A percentile compares a stretch with the other conserved stretches of the same genome.
These are phyloP conservation scores for Charina bottae DNA, from an alignment of 2,113 vertebrate species.

Conservation along the genomic window DNA sequence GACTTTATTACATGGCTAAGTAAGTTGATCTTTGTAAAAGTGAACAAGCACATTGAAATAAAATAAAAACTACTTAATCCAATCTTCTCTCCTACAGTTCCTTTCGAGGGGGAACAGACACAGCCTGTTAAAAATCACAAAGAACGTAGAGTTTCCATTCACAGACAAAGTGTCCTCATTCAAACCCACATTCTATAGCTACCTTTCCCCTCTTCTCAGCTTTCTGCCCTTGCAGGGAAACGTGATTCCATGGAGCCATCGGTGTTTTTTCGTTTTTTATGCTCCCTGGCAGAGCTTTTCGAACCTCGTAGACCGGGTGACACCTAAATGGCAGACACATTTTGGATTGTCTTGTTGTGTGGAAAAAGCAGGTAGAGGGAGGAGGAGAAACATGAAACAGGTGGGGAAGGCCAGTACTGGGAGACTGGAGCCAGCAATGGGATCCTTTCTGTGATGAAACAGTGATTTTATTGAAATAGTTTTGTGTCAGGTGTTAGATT, in stretches of 20 bases:
- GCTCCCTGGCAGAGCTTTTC: constrained; percentile 84
- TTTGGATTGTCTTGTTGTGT: constrained; percentile 88
- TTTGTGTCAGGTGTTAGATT: constrained; percentile 80
- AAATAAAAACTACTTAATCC: constrained; percentile 93
- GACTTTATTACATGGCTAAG: constrained; percentile 84
- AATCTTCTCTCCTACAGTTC: constrained; percentile 82
- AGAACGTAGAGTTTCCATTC: constrained; percentile 93
- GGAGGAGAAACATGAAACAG: constrained; percentile 89
- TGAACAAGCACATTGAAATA: constrained; percentile 85
- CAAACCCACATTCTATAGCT: constrained; percentile 86
- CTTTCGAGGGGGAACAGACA: constrained; percentile 90
- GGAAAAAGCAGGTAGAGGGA: constrained; percentile 82
- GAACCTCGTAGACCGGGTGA: constrained; percentile 82
- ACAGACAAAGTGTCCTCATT: constrained; percentile 97
- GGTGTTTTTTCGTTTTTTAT: constrained; percentile 81
- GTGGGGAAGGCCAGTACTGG: constrained; percentile 80
- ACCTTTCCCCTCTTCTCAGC: constrained; percentile 86
- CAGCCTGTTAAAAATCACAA: constrained; percentile 98
- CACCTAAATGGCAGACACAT: constrained; percentile 87
- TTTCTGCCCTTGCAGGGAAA: constrained; percentile 88
- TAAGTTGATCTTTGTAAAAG: constrained; percentile 88
- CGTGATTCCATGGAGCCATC: constrained; percentile 82
- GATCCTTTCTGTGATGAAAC: constrained; percentile 66
- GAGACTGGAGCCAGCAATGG: constrained; percentile 71
- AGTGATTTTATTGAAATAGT: constrained; percentile 75